These are phyloP conservation scores for Monodelphis domestica DNA, from an alignment of 2,797 vertebrate species.

Conservation along the genomic window DNA sequence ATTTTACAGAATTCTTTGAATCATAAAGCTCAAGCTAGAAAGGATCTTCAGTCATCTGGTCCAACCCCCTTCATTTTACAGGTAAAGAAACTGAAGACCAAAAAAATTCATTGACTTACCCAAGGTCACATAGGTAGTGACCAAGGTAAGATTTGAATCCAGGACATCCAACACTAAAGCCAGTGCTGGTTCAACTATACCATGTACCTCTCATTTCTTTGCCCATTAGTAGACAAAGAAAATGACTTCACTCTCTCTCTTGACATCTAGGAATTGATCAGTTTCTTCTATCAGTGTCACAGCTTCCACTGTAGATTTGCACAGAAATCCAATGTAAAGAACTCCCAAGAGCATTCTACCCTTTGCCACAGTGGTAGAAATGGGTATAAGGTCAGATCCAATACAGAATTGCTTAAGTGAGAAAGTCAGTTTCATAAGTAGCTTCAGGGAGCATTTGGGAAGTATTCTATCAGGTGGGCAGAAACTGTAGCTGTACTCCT, in stretches of 20 bases:
- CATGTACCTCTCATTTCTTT: neutral
- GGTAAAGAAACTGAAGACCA: neutral
- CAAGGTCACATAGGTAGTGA: neutral
- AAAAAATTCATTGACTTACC: neutral
- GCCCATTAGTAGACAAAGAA: neutral
- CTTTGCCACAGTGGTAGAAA: neutral
- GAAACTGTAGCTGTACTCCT: neutral
- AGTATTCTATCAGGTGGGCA: neutral
- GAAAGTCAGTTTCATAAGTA: neutral
- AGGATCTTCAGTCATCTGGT: neutral
- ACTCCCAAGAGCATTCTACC: neutral
- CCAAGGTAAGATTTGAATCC: neutral
- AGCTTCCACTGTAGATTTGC: neutral
- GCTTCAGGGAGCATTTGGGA: neutral
- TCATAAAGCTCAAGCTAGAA: neutral
- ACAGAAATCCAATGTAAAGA: neutral
- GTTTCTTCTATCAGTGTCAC: neutral
- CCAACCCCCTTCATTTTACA: neutral
- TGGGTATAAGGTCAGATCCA: neutral
- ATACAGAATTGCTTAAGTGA: neutral
- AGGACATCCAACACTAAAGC: neutral
- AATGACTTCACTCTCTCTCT: neutral
- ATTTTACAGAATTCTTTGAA: neutral
- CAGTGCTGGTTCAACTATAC: neutral
- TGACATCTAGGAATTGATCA: neutral